Evolutionary conservation across 1,140 invertebrate species (phyloP), one percentile per base, ranked within the genome.

Genomic region (Drosophila quadrilineata): DNA sequence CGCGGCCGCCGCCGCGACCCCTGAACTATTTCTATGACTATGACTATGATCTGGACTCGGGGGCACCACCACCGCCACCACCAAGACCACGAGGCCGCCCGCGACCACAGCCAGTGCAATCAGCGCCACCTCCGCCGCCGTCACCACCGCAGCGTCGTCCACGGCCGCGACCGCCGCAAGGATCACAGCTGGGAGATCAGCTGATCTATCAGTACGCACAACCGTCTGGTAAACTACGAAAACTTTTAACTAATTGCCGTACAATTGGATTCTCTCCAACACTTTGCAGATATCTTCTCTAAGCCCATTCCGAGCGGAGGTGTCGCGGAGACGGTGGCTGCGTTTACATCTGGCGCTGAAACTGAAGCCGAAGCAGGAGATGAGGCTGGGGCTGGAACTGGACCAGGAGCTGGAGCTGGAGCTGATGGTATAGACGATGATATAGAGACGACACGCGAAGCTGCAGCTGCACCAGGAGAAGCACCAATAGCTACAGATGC

Each of bases 221-320:
- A 68, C 60, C 79, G 38, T 67, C 72, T 80, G 85, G 85, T 87
- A 87, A 87, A 88, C 79, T 87, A 71, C 68, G 75, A 17, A 70
- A 70, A 66, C 85, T 87, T 71, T 69, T 87, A 73, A 88, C 85
- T 87, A 88, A 87, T 79, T 87, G 85, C 46, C 85, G 73, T 54
- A 88, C 86, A 79, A 88, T 85, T 76, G 85, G 85, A 72, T 87
- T 87, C 69, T 88, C 85, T 80, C 86, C 75, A 75, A 88, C 85
- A 73, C 85, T 87, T 87, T 87, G 85, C 85, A 87, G 85, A 74
- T 87, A 87, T 46, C 66, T 87, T 53, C 71, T 87, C 62, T 87
- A 79, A 71, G 48, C 60, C 75, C 5, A 28, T 53, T 38, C 31
- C 10, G 52, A 3, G 46, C 19, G 9, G 57, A 28, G 38, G n/a